Percentiles rank a stretch among this genome's conserved stretches.
Conservation (phyloP, 2,113 vertebrate species). For the Phaethon lepturus region DNA sequence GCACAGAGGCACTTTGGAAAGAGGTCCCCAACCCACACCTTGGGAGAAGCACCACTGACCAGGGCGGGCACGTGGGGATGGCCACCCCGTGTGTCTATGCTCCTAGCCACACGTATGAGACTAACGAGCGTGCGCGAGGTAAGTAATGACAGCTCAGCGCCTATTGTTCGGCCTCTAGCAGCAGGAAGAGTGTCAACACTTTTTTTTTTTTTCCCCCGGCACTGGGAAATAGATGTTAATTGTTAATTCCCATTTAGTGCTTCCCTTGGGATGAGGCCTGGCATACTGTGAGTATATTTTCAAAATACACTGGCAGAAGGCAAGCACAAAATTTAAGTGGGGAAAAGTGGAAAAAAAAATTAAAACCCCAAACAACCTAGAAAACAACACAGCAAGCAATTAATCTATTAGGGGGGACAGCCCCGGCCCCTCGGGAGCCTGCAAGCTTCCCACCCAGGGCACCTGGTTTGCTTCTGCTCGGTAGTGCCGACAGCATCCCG, state of each 20-base stretch:
- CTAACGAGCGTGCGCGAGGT: background rate
- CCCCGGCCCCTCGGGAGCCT: background rate
- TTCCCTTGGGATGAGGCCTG: background rate
- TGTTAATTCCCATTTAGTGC: background rate
- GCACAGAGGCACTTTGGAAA: background rate
- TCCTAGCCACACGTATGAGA: background rate
- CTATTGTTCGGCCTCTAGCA: background rate
- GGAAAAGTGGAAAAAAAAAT: background rate
- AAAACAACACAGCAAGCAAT: background rate
- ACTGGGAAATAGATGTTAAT: background rate
- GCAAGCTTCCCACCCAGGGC: background rate
- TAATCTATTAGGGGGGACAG: background rate
- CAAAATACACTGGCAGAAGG: background rate
- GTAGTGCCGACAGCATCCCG: rapidly evolving
- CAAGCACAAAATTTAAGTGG: background rate
- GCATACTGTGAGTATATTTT: background rate
- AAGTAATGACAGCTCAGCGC: background rate
- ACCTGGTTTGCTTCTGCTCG: background rate
- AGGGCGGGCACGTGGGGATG: background rate
- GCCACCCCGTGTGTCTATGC: rapidly evolving
- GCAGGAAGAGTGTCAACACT: background rate
- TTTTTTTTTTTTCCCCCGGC: background rate
- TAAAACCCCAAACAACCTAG: background rate
- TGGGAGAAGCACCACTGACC: background rate
- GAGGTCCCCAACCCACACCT: background rate